Evolutionary conservation across 2,113 vertebrate species (phyloP), one percentile per base, ranked within the genome.

Genomic region (Atractosteus spatula): DNA sequence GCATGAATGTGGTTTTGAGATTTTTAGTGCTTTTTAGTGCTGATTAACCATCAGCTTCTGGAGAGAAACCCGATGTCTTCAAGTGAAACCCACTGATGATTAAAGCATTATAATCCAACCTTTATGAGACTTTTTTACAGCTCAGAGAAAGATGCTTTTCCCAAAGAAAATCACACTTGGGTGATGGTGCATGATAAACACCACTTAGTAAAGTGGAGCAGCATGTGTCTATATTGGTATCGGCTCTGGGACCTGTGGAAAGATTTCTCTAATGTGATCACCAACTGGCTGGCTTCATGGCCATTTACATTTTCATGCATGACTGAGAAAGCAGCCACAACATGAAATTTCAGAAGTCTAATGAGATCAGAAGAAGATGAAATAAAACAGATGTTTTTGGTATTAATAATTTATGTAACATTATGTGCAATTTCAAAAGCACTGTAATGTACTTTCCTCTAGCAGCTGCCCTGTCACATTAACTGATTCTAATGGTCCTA

Each of bases 401-500:
- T 79, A 81, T 92, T 84, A 91, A 92, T 92, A 91, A 91, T 90
- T 84, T 80, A 89, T 89, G 78, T 89, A 71, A 82, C 84, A 87
- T 86, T 88, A 88, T 70, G 85, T 82, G 76, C 78, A 71, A 82
- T 86, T 86, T 83, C 81, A 72, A 82, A 87, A 78, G 71, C 73
- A 69, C 78, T 79, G 74, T 82, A 82, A 85, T 79, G 83, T 74
- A 75, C 81, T 78, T 81, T 83, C 80, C 72, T 70, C 72, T 66
- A 57, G 61, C 75, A n/a, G 67, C 42, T 55, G 44, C 70, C 66
- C 64, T 55, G 44, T 61, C 47, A 12, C 69, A 69, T 74, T 4
- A 85, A 79, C 72, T 78, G 75, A 72, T 57, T 41, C 71, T 63
- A 69, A 71, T 65, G 41, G 54, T 76, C 71, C 61, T n/a, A 69